Percentiles rank a stretch among this genome's conserved stretches.
Conservation (phyloP, 2,797 vertebrate species). For the Notoglanidium macrostoma region DNA sequence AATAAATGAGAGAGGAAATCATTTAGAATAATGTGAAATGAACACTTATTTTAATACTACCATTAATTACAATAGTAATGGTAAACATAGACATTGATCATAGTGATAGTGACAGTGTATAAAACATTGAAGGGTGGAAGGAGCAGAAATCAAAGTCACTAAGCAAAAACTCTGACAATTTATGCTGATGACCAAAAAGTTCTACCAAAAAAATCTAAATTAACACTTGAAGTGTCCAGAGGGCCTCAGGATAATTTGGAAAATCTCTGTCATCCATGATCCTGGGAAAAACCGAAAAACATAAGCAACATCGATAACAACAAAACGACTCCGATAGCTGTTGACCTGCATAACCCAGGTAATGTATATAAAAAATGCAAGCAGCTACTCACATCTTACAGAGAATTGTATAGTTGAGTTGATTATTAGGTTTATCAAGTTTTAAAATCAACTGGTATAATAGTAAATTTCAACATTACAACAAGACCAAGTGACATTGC, state of each 20-base stretch:
- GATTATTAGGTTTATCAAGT: background rate
- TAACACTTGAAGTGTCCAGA: background rate
- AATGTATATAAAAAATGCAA: background rate
- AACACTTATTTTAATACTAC: background rate
- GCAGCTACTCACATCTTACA: background rate
- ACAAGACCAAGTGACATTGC: background rate
- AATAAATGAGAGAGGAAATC: background rate
- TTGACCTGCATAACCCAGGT: background rate
- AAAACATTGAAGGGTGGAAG: background rate
- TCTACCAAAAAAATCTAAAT: background rate
- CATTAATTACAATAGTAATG: background rate
- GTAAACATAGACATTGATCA: slow-evolving; percentile 2
- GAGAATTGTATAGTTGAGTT: background rate
- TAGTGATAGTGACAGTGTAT: background rate
- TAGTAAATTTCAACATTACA: background rate
- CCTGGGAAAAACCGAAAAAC: background rate
- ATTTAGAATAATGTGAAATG: slow-evolving; percentile 10
- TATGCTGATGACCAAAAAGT: background rate
- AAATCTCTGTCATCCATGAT: background rate
- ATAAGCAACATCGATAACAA: background rate
- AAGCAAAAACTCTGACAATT: background rate
- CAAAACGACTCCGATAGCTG: background rate
- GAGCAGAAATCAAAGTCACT: background rate
- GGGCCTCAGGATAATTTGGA: background rate
- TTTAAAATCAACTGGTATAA: background rate